These are phyloP conservation scores for Nothobranchius furzeri DNA, from an alignment of 2,113 vertebrate species.

Conservation along the genomic window DNA sequence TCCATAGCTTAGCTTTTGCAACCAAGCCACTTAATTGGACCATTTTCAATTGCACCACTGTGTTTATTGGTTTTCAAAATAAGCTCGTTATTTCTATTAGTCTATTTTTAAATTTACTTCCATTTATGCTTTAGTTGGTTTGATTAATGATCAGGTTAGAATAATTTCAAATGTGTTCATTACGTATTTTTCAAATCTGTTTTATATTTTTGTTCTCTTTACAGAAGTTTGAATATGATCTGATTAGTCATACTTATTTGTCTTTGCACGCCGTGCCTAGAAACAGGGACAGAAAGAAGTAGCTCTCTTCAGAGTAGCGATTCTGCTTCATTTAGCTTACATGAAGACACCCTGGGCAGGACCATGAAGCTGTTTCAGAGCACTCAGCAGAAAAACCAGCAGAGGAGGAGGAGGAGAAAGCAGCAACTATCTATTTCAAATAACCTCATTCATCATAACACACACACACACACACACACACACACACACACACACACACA, in stretches of 20 bases:
- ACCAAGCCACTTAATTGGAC: too few species aligned
- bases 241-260: neutral
- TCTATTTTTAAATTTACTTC: too few species aligned
- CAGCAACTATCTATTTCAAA: conserved; percentile 43
- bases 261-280: conserved; percentile 14
- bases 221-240: neutral
- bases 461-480: conserved; percentile 21
- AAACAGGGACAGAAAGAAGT: conserved; percentile 30
- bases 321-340: conserved; percentile 65
- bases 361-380: conserved; percentile 50
- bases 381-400: conserved; percentile 62
- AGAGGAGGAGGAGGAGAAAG: conserved; percentile 33
- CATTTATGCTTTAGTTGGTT: too few species aligned
- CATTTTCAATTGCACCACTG: too few species aligned
- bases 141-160: too few species aligned
- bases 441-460: conserved; percentile 67
- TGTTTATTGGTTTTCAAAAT: too few species aligned
- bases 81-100: too few species aligned
- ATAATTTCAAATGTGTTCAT: too few species aligned
- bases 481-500: conserved; percentile 22
- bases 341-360: conserved; percentile 54
- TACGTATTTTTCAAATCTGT: too few species aligned
- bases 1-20: too few species aligned
- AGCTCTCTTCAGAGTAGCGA: conserved; percentile 53
- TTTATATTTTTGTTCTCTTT: too few species aligned